Base-by-base conservation (phyloP, 2,797 vertebrate species). In the Eleutherodactylus coqui region DNA sequence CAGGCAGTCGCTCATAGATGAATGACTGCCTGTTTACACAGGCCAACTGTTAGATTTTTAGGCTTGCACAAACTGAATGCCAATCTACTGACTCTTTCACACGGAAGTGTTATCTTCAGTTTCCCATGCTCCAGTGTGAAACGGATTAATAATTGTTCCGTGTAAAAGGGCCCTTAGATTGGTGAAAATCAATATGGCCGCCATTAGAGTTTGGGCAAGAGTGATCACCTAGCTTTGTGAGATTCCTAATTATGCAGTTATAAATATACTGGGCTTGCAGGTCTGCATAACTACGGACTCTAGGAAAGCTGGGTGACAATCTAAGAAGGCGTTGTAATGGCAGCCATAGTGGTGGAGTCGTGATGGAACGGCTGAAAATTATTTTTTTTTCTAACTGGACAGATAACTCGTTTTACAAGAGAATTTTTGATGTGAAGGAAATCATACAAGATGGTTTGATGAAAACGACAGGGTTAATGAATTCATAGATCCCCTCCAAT, bases 381-480 rank as follows among this genome's bases (percentile, higher is more conserved):
- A 45, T 6, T 1, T 21, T 13, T 19, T 41, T 27, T 17, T 5
- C 13, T 41, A 70, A 41, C 36, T n/a, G 24, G 24, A 73, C 70
- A 73, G 70, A 72, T n/a, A 72, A 73, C 24, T 36, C 2, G 16
- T 13, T 69, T 27, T 2, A 27, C 8, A 43, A 73, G 41, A 73
- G 10, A 45, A 73, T 73, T 73, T 73, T 27, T 27, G 41, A 73
- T 45, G 16, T 43, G 11, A 45, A 45, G 38, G n/a, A 45, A 45
- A 45, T 24, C 27, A 73, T 38, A 29, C 49, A 49, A 60, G 29
- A 60, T 24, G 75, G 45, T 21, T 51, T 24, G 69, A 81, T 21
- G 45, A n/a, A 10, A 86, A 75, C 64, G 85, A 34, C 32, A 69
- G 14, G n/a, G 32, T 38, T 64, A 49, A 58, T 85, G 60, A 38